Evolutionary conservation across 2,888 invertebrate genomes (phyloP).

Genomic region (Helicoverpa assulta): DNA sequence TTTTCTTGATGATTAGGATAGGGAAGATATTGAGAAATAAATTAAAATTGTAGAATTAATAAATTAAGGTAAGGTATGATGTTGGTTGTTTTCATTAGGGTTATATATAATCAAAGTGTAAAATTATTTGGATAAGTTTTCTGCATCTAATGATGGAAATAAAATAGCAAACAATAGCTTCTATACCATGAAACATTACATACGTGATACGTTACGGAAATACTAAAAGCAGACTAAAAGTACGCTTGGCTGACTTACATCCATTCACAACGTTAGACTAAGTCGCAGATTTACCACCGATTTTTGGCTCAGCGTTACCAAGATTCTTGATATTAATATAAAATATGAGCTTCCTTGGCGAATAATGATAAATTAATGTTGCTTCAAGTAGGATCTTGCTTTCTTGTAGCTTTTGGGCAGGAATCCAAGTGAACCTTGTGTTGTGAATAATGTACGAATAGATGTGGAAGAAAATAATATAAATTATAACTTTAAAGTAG

Average conservation of each 20-base stretch:
- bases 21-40: conserved; percentile 9
- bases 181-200: conserved; percentile 22
- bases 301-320: conserved; percentile 60
- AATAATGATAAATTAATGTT: conserved; percentile 40
- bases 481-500: not conserved
- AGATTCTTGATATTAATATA: conserved; percentile 51
- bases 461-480: not conserved
- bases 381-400: conserved; percentile 21
- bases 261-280: conserved; percentile 58
- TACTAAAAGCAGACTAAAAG: conserved; percentile 51
- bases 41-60: conserved; percentile 23
- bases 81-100: too few species aligned
- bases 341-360: conserved; percentile 42
- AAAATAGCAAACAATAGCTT: conserved; percentile 26
- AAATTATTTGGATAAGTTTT: not conserved
- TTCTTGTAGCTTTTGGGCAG: conserved; percentile 47
- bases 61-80: not conserved
- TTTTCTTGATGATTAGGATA: conserved; percentile 36
- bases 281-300: conserved; percentile 65
- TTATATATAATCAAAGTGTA: too few species aligned
- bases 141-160: not conserved
- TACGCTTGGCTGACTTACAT: conserved; percentile 61
- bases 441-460: too few species aligned
- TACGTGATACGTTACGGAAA: conserved; percentile 43
- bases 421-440: conserved; percentile 37